A percentile compares a stretch with the other conserved stretches of the same genome.
These are phyloP conservation scores for Dicrurus megarhynchus DNA, from an alignment of 2,113 vertebrate genomes.

Conservation along the genomic window DNA sequence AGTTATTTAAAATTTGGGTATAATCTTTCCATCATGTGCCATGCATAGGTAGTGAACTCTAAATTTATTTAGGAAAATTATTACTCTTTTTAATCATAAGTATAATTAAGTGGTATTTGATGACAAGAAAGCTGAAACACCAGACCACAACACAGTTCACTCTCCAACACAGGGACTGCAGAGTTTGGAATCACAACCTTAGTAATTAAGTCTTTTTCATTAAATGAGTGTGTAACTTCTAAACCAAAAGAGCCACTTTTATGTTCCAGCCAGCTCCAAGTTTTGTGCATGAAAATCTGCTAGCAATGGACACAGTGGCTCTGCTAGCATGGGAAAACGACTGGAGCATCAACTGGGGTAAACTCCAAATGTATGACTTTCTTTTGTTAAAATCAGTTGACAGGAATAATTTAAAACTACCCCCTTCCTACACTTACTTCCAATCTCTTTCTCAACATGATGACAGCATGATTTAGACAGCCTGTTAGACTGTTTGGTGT, in stretches of 20 bases:
- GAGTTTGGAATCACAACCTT: not conserved
- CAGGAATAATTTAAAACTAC: not conserved
- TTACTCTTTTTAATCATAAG: not conserved
- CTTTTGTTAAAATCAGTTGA: not conserved
- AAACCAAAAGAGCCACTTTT: not conserved
- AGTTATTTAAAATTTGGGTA: not conserved
- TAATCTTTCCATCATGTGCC: not conserved
- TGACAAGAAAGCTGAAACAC: not conserved
- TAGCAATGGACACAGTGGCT: not conserved
- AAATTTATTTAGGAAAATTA: not conserved
- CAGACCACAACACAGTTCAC: not conserved
- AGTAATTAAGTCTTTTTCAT: not conserved
- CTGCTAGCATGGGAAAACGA: not conserved
- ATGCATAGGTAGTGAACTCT: not conserved
- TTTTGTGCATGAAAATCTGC: not conserved
- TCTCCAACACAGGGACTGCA: not conserved
- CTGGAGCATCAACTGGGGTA: not conserved
- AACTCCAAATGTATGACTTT: not conserved
- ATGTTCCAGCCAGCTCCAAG: not conserved
- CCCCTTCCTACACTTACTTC: fast-evolving
- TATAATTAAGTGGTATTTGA: not conserved
- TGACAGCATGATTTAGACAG: not conserved
- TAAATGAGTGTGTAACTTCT: not conserved
- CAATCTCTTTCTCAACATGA: not conserved
- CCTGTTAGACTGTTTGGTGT: not conserved